A percentile compares a stretch with the other conserved stretches of the same genome.
These are phyloP conservation scores for Emberiza fucata DNA, from an alignment of 2,113 vertebrate species.

Conservation along the genomic window DNA sequence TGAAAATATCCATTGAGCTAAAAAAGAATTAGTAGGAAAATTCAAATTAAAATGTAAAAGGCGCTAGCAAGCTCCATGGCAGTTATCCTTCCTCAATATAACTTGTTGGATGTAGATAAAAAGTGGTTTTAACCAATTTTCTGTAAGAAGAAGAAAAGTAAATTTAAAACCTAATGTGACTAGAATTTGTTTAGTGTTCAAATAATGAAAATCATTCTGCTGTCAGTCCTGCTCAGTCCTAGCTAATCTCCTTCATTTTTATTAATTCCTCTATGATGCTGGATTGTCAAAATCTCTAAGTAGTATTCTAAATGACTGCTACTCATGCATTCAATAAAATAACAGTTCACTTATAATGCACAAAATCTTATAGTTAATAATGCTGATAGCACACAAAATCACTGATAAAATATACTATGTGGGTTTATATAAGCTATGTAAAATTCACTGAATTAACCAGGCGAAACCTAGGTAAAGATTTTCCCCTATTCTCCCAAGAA, in stretches of 20 bases:
- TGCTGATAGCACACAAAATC: background rate
- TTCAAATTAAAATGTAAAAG: background rate
- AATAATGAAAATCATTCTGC: background rate
- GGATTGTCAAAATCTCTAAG: background rate
- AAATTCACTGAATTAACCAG: background rate
- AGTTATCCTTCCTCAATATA: background rate
- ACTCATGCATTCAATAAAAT: background rate
- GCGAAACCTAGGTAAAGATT: background rate
- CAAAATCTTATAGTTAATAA: background rate
- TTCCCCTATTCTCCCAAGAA: background rate
- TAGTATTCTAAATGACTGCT: background rate
- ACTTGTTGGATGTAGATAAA: background rate
- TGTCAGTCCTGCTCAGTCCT: background rate
- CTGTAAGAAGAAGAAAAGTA: background rate
- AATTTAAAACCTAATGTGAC: background rate
- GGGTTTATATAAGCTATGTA: background rate
- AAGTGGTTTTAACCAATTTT: background rate
- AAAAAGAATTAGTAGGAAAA: background rate
- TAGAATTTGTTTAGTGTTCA: background rate
- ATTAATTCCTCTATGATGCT: background rate
- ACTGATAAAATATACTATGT: background rate
- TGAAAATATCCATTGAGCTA: background rate
- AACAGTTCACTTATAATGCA: background rate
- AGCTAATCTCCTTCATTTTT: background rate
- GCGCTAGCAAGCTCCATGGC: background rate